Evolutionary conservation across 2,888 invertebrate genomes (phyloP).

Genomic region (Colostygia pectinataria): DNA sequence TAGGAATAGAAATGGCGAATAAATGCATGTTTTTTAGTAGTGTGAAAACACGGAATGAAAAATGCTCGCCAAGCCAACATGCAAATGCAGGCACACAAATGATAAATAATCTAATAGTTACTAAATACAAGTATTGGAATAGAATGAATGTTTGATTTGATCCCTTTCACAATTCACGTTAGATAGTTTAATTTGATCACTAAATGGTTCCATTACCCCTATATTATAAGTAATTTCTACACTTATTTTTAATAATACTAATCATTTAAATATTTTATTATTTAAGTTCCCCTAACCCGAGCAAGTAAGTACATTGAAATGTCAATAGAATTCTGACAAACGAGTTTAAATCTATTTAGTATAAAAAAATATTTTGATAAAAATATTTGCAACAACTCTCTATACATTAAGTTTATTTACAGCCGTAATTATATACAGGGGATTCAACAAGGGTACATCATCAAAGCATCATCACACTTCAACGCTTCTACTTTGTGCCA

Average conservation of each 20-base stretch:
- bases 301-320: slow-evolving; percentile 21
- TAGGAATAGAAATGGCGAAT: slow-evolving; percentile 53
- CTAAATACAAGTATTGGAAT: slow-evolving; percentile 43
- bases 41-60: slow-evolving; percentile 38
- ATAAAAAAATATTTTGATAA: slow-evolving; percentile 76
- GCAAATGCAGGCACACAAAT: slow-evolving; percentile 29
- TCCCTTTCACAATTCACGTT: slow-evolving; percentile 18
- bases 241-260: slow-evolving; percentile 29
- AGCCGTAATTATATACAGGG: slow-evolving; percentile 58
- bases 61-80: slow-evolving; percentile 40
- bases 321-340: slow-evolving; percentile 17
- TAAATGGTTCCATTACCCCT: slow-evolving; percentile 62
- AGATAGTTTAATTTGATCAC: slow-evolving; percentile 42
- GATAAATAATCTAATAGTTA: slow-evolving; percentile 18
- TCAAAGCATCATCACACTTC: slow-evolving; percentile 26
- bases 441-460: slow-evolving; percentile 33
- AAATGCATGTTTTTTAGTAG: slow-evolving; percentile 29
- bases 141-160: slow-evolving; percentile 20
- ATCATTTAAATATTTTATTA: slow-evolving; percentile 25
- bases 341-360: slow-evolving; percentile 27
- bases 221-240: slow-evolving; percentile 19
- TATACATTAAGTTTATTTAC: slow-evolving; percentile 69
- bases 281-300: slow-evolving; percentile 22
- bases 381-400: slow-evolving; percentile 70
- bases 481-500: slow-evolving; percentile 46